Evolutionary conservation across 2,113 vertebrate species (phyloP).

Genomic region (Nycticebus coucang): DNA sequence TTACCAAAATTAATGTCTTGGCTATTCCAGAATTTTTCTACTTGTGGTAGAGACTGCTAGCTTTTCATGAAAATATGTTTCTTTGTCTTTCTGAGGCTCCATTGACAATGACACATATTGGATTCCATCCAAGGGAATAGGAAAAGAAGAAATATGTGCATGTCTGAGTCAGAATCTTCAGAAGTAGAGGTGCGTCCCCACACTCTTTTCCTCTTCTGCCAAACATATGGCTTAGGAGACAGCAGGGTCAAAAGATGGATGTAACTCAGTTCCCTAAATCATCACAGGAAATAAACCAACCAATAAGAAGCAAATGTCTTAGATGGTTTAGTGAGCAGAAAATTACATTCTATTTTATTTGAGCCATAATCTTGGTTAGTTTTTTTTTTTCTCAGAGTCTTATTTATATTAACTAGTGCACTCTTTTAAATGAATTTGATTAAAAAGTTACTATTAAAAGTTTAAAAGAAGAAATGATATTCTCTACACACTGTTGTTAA

Average conservation of each 20-base stretch:
- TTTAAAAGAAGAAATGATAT: not conserved
- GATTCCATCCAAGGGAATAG: not conserved
- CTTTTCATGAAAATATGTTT: not conserved
- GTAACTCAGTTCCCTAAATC: too few species aligned
- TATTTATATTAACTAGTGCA: not conserved
- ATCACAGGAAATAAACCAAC: not conserved
- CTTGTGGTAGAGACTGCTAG: not conserved
- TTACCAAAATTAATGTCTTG: not conserved
- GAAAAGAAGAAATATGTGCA: not conserved
- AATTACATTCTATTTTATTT: not conserved
- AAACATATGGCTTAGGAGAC: not conserved
- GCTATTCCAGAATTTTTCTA: not conserved
- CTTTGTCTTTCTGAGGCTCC: not conserved
- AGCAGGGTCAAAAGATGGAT: not conserved
- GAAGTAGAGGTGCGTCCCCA: not conserved
- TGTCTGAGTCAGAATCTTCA: not conserved
- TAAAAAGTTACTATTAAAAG: too few species aligned
- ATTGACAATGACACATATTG: not conserved
- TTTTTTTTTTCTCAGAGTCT: not conserved
- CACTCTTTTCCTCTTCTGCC: not conserved
- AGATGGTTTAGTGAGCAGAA: not conserved
- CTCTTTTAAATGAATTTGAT: not conserved
- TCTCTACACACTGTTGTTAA: not conserved
- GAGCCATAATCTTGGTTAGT: not conserved
- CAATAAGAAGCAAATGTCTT: not conserved